Evolutionary conservation across 2,113 vertebrate species (phyloP), one percentile per base, ranked within the genome.

Genomic region (Dicerorhinus sumatrensis): DNA sequence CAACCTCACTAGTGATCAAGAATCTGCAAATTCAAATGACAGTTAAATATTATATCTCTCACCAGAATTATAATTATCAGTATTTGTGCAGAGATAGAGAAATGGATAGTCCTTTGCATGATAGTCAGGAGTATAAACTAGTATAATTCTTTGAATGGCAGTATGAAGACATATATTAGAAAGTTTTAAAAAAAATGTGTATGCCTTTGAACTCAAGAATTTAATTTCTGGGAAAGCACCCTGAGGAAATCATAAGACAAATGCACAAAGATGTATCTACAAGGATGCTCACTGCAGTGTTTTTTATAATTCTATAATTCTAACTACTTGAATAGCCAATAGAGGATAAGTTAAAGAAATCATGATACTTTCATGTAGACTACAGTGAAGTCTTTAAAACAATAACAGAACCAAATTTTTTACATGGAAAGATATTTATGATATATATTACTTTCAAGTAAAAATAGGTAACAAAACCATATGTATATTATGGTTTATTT

Each of bases 11-110:
- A 54, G n/a, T 65, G 46, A 79, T 31, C 60, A 76, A 95, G 31
- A 46, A 87, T 36, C 42, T 56, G 27, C 29, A 96, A 80, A n/a
- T 79, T 72, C 29, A 81, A 81, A 54, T 17, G 11, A 81, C 23
- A 87, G 20, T 81, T n/a, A 87, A 92, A 62, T 46, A 96, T 73
- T 73, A 29, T 54, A 63, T 84, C 79, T 70, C 42, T 84, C 72
- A 79, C 11, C 65, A 70, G 39, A 93, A 63, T 42, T 54, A 36
- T 56, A 79, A 85, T 77, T 89, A 58, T 76, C 51, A 54, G 27
- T 89, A 75, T 81, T 92, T 80, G 48, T 82, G 31, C 65, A 63
- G 65, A 87, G n/a, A 46, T 25, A 81, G 48, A 87, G 16, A 96
- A 96, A 51, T 62, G 39, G 8, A 73, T 33, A 60, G 5, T 65